Base-by-base conservation (phyloP, 2,113 vertebrate species). In the Grallaria varia region DNA sequence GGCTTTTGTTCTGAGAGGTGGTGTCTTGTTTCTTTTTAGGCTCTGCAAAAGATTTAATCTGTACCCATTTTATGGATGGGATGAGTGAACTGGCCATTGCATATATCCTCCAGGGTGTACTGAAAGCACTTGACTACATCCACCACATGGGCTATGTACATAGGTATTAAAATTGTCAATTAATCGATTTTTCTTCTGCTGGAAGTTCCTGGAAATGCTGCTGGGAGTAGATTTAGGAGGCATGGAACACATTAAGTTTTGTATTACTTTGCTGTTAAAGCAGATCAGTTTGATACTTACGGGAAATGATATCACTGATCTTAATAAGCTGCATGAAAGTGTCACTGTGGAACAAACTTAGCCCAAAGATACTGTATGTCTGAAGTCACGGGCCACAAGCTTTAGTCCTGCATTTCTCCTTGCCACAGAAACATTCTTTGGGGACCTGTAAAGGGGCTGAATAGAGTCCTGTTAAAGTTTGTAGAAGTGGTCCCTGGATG, bases 121-220 rank as follows among this genome's bases (percentile, higher is more conserved):
- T 99, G 35, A 99, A 98, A 97, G 99, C 99, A 12, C 98, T 99
- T 42, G 99, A 99, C 93, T 99, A 99, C 96, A 99, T 99, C 97
- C 99, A 99, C 96, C 99, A 99, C 86, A 99, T 99, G 99, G 99
- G 99, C 96, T 99, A 99, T 9, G 99, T 99, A 42, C 99, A 99
- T 89, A 98, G 99, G 99, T 99, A 96, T 8, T 27, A 4, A 10
- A 59, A 77, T 50, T 50, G 19, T 4, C 30, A 28, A 9, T 0
- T 1, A 1, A 33, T 23, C 18, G 6, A 2, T 73, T 80, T 62
- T 50, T 25, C 35, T 71, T 76, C 56, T 79, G 10, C 4, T 53
- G 52, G 25, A n/a, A 68, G 30, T 45, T 76, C 68, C 84, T 66
- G 63, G 80, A 35, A 66, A 37, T 42, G 7, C 19, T 24, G 8